phyloP scores from a whole-genome alignment of 2,888 invertebrate genomes.

The Chloroclysta siterata region DNA sequence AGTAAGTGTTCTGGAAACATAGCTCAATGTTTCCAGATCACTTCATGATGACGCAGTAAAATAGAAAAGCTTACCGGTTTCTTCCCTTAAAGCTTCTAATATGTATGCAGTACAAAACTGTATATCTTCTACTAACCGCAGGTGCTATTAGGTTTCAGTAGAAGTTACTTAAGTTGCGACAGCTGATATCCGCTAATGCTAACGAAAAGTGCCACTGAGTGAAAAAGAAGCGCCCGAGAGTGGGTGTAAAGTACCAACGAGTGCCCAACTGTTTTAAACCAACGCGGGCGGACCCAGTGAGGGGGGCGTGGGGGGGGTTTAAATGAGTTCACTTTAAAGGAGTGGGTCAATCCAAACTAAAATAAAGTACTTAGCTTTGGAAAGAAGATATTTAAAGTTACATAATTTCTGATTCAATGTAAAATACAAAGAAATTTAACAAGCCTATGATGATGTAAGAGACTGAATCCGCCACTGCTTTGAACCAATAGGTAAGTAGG shows the following conservation, averaged over 20 bases:
- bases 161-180: conserved; percentile 39
- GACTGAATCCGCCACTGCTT: conserved; percentile 12
- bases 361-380: background rate
- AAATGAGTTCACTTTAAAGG: background rate
- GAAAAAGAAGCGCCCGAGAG: conserved; percentile 34
- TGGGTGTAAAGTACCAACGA: conserved; percentile 34
- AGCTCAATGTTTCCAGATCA: no score
- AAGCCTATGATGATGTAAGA: background rate
- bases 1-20: no score
- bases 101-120: background rate
- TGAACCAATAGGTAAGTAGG: conserved; percentile 18
- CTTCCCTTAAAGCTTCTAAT: background rate
- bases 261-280: conserved; percentile 30
- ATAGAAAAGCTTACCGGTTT: background rate
- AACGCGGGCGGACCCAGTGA: conserved; percentile 1
- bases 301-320: no score
- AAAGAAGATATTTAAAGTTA: background rate
- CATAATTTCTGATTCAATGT: background rate
- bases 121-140: conserved; percentile 5
- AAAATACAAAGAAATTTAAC: background rate
- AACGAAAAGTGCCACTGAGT: conserved; percentile 38
- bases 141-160: conserved; percentile 38
- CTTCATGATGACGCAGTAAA: no score
- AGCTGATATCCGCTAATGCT: conserved; percentile 43
- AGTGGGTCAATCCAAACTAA: background rate